Base-by-base conservation (phyloP, 2,888 invertebrate species). In the Gari tellinella region DNA sequence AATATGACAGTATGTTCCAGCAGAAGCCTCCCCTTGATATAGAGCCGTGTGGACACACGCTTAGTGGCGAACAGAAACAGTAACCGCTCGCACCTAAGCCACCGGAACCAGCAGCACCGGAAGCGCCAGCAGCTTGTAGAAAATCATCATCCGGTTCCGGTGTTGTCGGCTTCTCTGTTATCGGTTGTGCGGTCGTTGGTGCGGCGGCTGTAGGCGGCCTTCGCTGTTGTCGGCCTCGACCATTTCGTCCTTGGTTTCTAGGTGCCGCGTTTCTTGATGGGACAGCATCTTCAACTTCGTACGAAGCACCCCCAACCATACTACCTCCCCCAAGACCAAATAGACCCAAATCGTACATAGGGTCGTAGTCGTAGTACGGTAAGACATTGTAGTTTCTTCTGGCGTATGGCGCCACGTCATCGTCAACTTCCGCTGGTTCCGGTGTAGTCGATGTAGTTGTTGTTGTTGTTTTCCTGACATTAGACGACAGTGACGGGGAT, bases 21-120 rank as follows among this genome's bases (percentile, higher is more conserved):
- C 70, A 70, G 4, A 23, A 10, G 21, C 70, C 70, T n/a, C 70
- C 58, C 0, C 70, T 45, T 12, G 45, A 45, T 21, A 70, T 26
- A 8, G 70, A 70, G 8, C 26, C 43, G 0, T 19, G 2, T 0
- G 70, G 70, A 25, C 70, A 70, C 4, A 19, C 23, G 21, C 37
- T 45, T 31, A 70, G 58, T 12, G 70, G 70, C 5, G 70, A 70
- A 37, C 70, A 70, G 37, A 70, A 70, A 53, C 70, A 70, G 40
- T 53, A 60, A 31, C 70, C 70, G 12, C 52, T 48, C 17, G 45
- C 55, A 12, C 17, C 48, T 2, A 46, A 38, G 10, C 25, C 19
- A 37, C 60, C 60, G 48, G 60, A 60, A 48, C 15, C 5, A 4
- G 38, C 31, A 8, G 46, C 48, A 21, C 19, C n/a, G 15, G 43